These are phyloP conservation scores for Pavo muticus DNA, from an alignment of 2,113 vertebrate genomes.

Conservation along the genomic window DNA sequence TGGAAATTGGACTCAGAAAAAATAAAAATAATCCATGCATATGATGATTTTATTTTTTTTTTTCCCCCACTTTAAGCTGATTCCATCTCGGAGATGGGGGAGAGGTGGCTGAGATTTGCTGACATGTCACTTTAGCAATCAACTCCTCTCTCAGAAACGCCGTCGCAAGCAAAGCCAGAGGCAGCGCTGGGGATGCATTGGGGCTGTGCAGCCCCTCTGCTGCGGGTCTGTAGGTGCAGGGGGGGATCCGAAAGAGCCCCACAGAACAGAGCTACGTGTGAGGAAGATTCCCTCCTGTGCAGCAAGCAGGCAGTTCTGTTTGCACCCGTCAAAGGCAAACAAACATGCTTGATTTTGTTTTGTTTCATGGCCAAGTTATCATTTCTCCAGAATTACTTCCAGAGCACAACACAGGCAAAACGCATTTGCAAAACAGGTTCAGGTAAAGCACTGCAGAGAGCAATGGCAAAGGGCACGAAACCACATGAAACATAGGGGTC, in stretches of 20 bases:
- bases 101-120: constrained; percentile 68
- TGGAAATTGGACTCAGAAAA: constrained; percentile 54
- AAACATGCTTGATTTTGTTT: constrained; percentile 43
- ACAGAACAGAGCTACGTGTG: not conserved
- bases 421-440: constrained; percentile 13
- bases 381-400: constrained; percentile 26
- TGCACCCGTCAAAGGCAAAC: not conserved
- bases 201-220: not conserved
- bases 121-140: constrained; percentile 67
- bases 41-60: constrained; percentile 3
- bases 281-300: not conserved
- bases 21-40: constrained; percentile 52
- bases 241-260: not conserved
- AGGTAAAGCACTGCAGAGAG: not conserved
- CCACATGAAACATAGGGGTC: not conserved
- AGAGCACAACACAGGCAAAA: constrained; percentile 20
- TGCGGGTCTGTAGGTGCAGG: fast-evolving
- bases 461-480: not conserved
- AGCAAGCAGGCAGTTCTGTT: constrained; percentile 22
- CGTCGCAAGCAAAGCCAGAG: constrained; percentile 2
- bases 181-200: not conserved
- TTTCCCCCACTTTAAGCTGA: constrained; percentile 53
- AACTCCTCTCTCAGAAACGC: constrained; percentile 51
- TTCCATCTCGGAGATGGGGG: constrained; percentile 57
- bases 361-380: constrained; percentile 1